phyloP scores from a whole-genome alignment of 2,797 vertebrate genomes.

The Anabacerthia variegaticeps region DNA sequence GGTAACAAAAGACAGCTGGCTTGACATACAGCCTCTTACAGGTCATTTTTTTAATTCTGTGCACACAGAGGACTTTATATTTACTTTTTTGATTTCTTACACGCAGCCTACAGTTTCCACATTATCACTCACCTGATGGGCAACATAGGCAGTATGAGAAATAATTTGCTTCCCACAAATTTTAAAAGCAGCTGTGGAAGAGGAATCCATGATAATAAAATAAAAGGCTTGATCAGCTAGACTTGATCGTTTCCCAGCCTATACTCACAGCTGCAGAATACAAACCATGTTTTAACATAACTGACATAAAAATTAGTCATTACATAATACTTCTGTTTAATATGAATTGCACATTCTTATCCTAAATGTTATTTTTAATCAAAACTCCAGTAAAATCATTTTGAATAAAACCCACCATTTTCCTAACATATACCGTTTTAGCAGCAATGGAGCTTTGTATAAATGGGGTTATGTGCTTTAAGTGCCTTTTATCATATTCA shows the following conservation, averaged over 20 bases:
- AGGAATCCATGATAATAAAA: conserved; percentile 62
- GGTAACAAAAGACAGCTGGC: conserved; percentile 63
- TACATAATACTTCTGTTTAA: conserved; percentile 30
- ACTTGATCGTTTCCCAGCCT: conserved; percentile 50
- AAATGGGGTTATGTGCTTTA: not conserved
- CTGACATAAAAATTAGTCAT: conserved; percentile 38
- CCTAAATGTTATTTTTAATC: conserved; percentile 24
- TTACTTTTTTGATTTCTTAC: conserved; percentile 34
- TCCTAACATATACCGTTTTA: conserved; percentile 33
- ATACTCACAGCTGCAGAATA: conserved; percentile 62
- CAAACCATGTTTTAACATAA: conserved; percentile 45
- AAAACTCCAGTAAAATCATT: conserved; percentile 30
- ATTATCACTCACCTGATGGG: conserved; percentile 60
- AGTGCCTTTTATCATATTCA: conserved; percentile 22
- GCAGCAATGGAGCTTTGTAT: not conserved
- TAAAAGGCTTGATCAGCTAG: conserved; percentile 58
- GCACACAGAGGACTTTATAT: conserved; percentile 59
- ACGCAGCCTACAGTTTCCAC: conserved; percentile 51
- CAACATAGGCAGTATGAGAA: conserved; percentile 62
- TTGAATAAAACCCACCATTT: conserved; percentile 22
- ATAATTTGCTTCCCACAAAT: conserved; percentile 63
- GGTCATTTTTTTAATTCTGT: conserved; percentile 61
- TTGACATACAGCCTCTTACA: conserved; percentile 51
- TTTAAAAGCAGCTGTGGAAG: conserved; percentile 67
- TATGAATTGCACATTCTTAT: conserved; percentile 37